Percentiles rank a stretch among this genome's conserved stretches.
Evolutionary conservation across 2,888 invertebrate species (phyloP).

Genomic region (Oegoconia quadripuncta): DNA sequence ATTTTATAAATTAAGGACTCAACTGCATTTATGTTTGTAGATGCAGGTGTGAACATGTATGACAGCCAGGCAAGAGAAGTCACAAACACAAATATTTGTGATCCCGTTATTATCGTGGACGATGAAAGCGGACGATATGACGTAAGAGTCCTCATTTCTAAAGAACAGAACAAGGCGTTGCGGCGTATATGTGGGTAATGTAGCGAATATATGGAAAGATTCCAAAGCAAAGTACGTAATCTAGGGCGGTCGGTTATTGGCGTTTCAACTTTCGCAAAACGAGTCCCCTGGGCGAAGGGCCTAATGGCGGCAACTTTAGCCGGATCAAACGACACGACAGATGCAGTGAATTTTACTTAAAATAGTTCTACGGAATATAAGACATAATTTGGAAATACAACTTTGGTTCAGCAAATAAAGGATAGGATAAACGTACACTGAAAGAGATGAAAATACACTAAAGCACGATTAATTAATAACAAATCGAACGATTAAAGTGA

Average conservation of each 20-base stretch:
- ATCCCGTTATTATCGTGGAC: not conserved
- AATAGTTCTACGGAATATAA: not conserved
- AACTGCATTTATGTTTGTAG: no score
- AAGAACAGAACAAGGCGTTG: constrained; percentile 3
- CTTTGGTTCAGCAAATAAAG: no score
- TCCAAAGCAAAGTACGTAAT: constrained; percentile 34
- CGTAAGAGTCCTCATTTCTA: constrained; percentile 7
- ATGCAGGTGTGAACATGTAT: no score
- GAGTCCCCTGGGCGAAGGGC: constrained; percentile 45
- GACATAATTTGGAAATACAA: no score
- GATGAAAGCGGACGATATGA: not conserved
- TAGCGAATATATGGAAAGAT: constrained; percentile 28
- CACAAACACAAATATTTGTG: constrained; percentile 4
- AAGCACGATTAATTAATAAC: no score
- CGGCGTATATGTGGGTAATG: constrained; percentile 2
- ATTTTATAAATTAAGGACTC: no score
- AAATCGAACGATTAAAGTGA: no score
- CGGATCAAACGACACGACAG: constrained; percentile 23
- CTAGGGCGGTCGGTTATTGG: constrained; percentile 34
- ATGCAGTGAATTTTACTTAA: constrained; percentile 4
- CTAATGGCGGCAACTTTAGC: constrained; percentile 37
- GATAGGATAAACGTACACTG: no score
- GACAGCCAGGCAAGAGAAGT: no score
- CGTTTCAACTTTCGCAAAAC: constrained; percentile 52
- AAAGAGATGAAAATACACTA: no score